Percentiles rank a stretch among this genome's conserved stretches.
phyloP scores from a whole-genome alignment of 1,140 invertebrate species.

The Drosophila hydei region DNA sequence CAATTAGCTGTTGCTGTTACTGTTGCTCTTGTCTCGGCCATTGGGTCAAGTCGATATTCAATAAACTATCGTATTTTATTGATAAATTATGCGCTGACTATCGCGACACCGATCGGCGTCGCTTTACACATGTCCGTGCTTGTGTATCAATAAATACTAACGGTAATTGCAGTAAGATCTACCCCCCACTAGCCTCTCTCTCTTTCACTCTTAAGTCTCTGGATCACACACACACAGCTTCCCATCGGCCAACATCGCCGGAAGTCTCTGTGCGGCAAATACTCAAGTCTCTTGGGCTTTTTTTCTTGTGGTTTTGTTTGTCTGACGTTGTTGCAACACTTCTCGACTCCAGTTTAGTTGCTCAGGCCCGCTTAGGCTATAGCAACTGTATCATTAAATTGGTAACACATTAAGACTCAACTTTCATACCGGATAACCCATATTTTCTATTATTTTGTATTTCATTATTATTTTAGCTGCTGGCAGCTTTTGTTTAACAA shows the following conservation, averaged over 20 bases:
- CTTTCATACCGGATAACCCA: slow-evolving; percentile 47
- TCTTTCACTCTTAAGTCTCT: background rate
- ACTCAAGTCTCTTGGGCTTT: slow-evolving; percentile 38
- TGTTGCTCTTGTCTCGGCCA: slow-evolving; percentile 32
- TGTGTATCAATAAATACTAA: slow-evolving; percentile 73
- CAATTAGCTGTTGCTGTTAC: slow-evolving; percentile 44
- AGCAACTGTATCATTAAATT: slow-evolving; percentile 32
- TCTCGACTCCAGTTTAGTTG: slow-evolving; percentile 15
- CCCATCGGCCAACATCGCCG: slow-evolving; percentile 49
- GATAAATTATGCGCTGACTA: slow-evolving; percentile 73
- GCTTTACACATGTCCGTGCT: slow-evolving; percentile 74
- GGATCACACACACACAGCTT: slow-evolving; percentile 22
- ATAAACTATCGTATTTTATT: slow-evolving; percentile 68
- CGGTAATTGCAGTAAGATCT: slow-evolving; percentile 49
- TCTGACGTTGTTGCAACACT: slow-evolving; percentile 1
- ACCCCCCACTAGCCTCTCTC: background rate
- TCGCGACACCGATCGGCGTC: slow-evolving; percentile 65
- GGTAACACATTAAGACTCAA: slow-evolving; percentile 39
- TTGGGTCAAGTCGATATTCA: slow-evolving; percentile 59
- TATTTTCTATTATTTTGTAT: slow-evolving; percentile 31
- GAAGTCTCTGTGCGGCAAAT: slow-evolving; percentile 73
- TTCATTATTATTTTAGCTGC: slow-evolving; percentile 39
- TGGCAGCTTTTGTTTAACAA: background rate
- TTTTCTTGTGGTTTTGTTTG: slow-evolving; percentile 14
- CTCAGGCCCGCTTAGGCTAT: slow-evolving; percentile 13